Percentiles rank a stretch among this genome's conserved stretches.
Conservation (phyloP, 2,888 invertebrate genomes). For the Autographa gamma region DNA sequence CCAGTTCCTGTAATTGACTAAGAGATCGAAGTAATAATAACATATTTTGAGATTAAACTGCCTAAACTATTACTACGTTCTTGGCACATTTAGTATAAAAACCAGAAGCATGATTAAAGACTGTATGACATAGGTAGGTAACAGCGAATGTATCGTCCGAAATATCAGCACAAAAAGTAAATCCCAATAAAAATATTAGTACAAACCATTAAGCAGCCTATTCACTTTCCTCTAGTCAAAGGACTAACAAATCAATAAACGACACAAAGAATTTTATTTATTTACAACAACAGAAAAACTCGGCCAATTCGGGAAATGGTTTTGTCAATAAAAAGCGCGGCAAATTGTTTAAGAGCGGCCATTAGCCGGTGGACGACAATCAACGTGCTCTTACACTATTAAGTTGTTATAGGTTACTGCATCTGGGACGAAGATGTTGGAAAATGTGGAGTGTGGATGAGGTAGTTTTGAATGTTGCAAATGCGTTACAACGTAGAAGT, state of each 20-base stretch:
- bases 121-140: too few relatives aligned
- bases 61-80: too few relatives aligned
- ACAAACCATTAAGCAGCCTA: not conserved
- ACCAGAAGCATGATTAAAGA: too few relatives aligned
- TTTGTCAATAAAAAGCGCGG: conserved; percentile 69
- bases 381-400: conserved; percentile 83
- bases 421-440: conserved; percentile 43
- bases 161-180: not conserved
- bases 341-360: conserved; percentile 81
- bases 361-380: conserved; percentile 79
- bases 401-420: conserved; percentile 80
- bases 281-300: conserved; percentile 58
- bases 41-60: too few relatives aligned
- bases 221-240: conserved; percentile 15
- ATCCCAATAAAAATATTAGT: not conserved
- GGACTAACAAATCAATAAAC: conserved; percentile 38
- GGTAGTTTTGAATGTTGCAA: conserved; percentile 41
- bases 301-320: conserved; percentile 58
- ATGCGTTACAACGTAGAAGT: not conserved
- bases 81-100: too few relatives aligned
- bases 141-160: too few relatives aligned
- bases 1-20: too few relatives aligned
- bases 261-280: conserved; percentile 19
- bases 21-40: too few relatives aligned
- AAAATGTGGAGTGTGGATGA: conserved; percentile 51